Base-by-base conservation (phyloP, 2,888 invertebrate genomes). In the Lacanobia oleracea region DNA sequence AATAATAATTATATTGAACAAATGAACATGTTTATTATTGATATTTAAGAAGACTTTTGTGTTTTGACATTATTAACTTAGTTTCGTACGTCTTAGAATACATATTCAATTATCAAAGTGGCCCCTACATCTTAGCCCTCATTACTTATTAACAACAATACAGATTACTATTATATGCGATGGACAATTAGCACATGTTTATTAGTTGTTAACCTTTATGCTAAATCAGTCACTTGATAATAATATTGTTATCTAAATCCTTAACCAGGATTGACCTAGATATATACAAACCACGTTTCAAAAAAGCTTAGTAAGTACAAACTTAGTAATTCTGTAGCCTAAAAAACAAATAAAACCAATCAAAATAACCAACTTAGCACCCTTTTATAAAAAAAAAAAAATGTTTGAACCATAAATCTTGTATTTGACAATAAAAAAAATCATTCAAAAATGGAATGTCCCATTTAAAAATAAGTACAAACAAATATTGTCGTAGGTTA, bases 401-500 rank as follows among this genome's bases (percentile, higher is more conserved):
- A 10, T 1, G 4, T 33, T 50, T n/a, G 50, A 21, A 9, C 10
- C 10, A 21, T 10, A 51, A 21, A 21, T 12, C 14, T 12, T 33
- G 40, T 0, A 40, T 50, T 45, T n/a, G 0, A 27, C 2, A 33
- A 33, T 14, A 16, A 27, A 64, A 57, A 21, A 10, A n/a, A 61
- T 40, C 45, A 56, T 63, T 63, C 43, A 51, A 69, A 66, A 74
- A 69, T 77, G 83, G 83, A 84, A 84, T 83, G 83, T 77, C 27
- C 60, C 14, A 62, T 70, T 61, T 70, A 62, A 62, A 69, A 48
- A 7, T 72, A 81, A 63, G 57, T 77, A 76, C 67, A 65, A 62
- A 71, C 12, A 79, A 75, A 70, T 59, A 70, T 75, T 56, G 64
- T 56, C 59, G 63, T 43, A 62, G 5, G 23, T 57, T 57, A 78